Base-by-base conservation (phyloP, 2,113 vertebrate genomes). In the Peromyscus polionotus region DNA sequence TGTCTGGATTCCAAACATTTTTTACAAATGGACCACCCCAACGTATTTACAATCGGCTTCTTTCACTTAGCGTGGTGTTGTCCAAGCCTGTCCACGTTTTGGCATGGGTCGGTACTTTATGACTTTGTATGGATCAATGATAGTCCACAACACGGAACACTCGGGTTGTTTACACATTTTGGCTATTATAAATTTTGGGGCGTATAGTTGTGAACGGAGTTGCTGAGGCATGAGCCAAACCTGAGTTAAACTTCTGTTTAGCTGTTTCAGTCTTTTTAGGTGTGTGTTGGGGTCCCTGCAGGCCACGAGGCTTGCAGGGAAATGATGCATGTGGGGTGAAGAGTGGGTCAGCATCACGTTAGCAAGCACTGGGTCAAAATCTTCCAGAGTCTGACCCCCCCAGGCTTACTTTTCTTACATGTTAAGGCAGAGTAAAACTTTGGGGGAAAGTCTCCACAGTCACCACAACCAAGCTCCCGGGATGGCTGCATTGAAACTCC, bases 1-100 rank as follows among this genome's bases (percentile, higher is more conserved):
- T 26, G 24, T 31, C 76, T 75, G 20, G 28, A 0, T 39, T 68
- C 54, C 3, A 5, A 91, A 59, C 39, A 28, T 84, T 90, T 63
- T 19, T 0, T n/a, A 10, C 24, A 17, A 20, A 22, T 2, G n/a
- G 42, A 51, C 5, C 39, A 33, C 65, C 22, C 19, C 14, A 16
- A 0, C 2, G 0, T 36, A n/a, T 63, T 45, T 11, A 12, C 8
- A 75, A 11, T n/a, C 13, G 31, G 26, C 28, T 42, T 48, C 45
- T 93, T 59, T 61, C 42, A 45, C 26, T 65, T 26, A 3, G n/a
- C 26, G 0, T 28, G 8, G 4, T n/a, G 14, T 22, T 85, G 68
- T 75, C 31, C 67, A 24, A 68, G 76, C 65, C 12, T 59, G 0
- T 54, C 2, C 24, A 0, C 2, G 6, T 11, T 14, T 20, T 57